Evolutionary conservation across 2,888 invertebrate species (phyloP).

Genomic region (Melanargia galathea): DNA sequence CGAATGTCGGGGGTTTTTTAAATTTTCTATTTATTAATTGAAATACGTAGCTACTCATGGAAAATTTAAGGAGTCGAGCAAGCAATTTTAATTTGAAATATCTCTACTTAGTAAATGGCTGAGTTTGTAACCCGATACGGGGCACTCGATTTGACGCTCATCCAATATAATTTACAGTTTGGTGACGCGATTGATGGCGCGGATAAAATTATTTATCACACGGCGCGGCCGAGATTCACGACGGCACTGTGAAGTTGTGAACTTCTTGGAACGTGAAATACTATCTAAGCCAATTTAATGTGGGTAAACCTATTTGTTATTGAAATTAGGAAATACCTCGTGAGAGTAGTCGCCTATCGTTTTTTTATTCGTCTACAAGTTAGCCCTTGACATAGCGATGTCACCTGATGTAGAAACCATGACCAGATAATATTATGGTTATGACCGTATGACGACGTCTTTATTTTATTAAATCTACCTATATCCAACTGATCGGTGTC

Average conservation of each 20-base stretch:
- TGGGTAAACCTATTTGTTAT: neutral
- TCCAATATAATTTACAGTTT: conserved; percentile 72
- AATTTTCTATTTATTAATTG: no score
- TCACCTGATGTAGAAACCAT: no score
- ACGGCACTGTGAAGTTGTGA: conserved; percentile 22
- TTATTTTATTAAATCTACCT: no score
- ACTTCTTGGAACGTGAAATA: conserved; percentile 22
- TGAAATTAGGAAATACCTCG: neutral
- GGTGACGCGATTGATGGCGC: conserved; percentile 67
- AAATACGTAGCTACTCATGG: neutral
- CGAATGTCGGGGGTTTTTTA: no score
- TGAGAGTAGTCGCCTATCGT: no score
- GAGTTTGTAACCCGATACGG: conserved; percentile 46
- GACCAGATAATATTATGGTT: no score
- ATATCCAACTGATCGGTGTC: no score
- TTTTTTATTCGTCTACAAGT: no score
- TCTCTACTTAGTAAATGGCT: conserved; percentile 27
- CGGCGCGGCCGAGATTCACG: conserved; percentile 31
- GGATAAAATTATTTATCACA: conserved; percentile 38
- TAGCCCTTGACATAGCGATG: no score
- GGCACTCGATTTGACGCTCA: conserved; percentile 46
- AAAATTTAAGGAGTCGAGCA: neutral
- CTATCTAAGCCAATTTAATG: conserved; percentile 4
- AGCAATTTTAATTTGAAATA: conserved; percentile 9
- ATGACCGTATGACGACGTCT: no score